Percentiles rank a stretch among this genome's conserved stretches.
Evolutionary conservation across 2,888 invertebrate genomes (phyloP).

Genomic region (Philaethria dido): DNA sequence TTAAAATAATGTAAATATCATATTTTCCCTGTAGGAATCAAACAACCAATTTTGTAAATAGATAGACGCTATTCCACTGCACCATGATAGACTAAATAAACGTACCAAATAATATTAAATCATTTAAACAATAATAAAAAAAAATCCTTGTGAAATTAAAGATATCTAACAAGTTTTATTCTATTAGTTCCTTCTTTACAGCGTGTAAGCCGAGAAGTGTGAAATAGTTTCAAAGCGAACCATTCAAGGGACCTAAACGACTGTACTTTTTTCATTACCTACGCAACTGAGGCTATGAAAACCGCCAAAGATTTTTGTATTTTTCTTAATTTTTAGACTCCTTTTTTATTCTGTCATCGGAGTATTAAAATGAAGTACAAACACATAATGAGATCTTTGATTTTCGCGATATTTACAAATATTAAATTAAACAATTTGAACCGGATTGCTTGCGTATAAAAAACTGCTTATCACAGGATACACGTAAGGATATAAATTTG

Average conservation of each 20-base stretch:
- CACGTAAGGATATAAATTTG: too few species aligned
- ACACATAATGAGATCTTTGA: too few species aligned
- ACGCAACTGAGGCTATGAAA: slow-evolving; percentile 60
- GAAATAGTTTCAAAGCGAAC: slow-evolving; percentile 57
- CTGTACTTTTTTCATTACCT: slow-evolving; percentile 75
- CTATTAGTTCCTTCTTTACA: slow-evolving; percentile 22
- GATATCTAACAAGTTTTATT: slow-evolving; percentile 39
- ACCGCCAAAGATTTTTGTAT: slow-evolving; percentile 29
- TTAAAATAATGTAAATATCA: background rate
- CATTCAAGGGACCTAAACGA: slow-evolving; percentile 60
- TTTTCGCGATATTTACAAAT: too few species aligned
- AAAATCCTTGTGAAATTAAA: background rate
- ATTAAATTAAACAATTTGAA: too few species aligned
- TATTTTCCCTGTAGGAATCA: background rate
- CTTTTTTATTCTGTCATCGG: too few species aligned
- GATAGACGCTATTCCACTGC: background rate
- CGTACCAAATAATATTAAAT: background rate
- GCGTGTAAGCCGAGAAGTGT: slow-evolving; percentile 54
- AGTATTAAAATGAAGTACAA: too few species aligned
- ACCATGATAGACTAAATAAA: background rate
- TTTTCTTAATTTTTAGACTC: background rate
- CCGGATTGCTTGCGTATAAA: too few species aligned
- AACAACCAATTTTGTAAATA: background rate
- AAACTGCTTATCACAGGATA: too few species aligned
- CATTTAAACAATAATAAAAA: background rate